Percentiles rank a stretch among this genome's conserved stretches.
phyloP scores from a whole-genome alignment of 2,797 vertebrate genomes.

The Urophycis tenuis region DNA sequence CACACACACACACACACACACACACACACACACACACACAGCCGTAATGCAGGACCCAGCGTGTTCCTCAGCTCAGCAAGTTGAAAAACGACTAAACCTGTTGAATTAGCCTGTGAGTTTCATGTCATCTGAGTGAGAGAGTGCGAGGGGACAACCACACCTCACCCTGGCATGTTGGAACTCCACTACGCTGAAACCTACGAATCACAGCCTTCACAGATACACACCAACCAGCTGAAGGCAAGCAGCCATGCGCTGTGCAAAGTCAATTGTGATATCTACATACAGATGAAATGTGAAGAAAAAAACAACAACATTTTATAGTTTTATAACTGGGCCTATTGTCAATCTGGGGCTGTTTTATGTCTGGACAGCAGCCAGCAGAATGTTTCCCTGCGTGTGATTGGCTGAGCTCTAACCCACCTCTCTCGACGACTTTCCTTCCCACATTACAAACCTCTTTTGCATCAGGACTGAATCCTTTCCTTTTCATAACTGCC shows the following conservation, averaged over 20 bases:
- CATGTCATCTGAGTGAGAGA: constrained; percentile 50
- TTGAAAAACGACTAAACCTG: constrained; percentile 57
- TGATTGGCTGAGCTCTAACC: constrained; percentile 51
- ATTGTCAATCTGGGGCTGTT: constrained; percentile 42
- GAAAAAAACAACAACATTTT: not conserved
- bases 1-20: not conserved
- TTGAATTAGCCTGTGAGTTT: constrained; percentile 54
- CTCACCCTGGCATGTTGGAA: constrained; percentile 51
- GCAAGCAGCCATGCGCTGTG: not conserved
- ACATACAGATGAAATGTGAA: not conserved
- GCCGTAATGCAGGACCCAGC: constrained; percentile 43
- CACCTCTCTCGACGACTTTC: constrained; percentile 38
- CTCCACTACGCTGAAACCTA: constrained; percentile 25
- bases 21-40: constrained; percentile 17
- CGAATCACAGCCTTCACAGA: not conserved
- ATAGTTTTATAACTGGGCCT: not conserved
- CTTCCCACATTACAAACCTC: constrained; percentile 17
- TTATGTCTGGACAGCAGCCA: constrained; percentile 50
- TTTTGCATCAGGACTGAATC: not conserved
- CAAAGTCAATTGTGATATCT: not conserved
- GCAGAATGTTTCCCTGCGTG: constrained; percentile 17
- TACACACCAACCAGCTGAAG: too few species aligned
- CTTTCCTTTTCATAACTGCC: constrained; percentile 13
- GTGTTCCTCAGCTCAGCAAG: constrained; percentile 43
- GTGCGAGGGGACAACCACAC: constrained; percentile 60